These are phyloP conservation scores for Glandiceps talaboti DNA, from an alignment of 53 echinoderm and acorn worm genomes.

Conservation along the genomic window DNA sequence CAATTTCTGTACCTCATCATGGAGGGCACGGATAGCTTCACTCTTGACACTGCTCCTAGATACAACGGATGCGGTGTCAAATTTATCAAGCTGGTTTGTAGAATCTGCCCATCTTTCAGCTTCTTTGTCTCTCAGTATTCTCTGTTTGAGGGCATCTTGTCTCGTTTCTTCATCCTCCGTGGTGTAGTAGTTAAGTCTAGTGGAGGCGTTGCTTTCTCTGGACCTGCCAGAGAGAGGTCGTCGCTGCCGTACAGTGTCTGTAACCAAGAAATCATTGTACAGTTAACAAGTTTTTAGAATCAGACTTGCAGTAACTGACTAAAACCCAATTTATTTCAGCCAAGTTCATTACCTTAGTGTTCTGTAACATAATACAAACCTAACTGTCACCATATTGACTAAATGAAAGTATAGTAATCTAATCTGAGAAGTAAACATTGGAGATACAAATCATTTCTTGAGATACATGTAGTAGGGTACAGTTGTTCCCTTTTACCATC, in stretches of 20 bases:
- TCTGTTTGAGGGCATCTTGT: neutral
- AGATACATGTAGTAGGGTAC: no score
- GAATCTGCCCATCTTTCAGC: neutral
- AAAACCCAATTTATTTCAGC: no score
- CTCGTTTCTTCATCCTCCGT: neutral
- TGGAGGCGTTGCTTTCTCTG: neutral
- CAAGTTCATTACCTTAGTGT: no score
- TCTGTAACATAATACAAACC: no score
- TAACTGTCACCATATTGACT: no score
- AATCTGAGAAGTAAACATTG: no score
- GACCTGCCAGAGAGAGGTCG: neutral
- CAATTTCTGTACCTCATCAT: constrained; percentile 53
- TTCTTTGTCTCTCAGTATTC: neutral
- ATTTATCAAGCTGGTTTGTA: neutral
- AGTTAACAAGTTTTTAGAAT: no score
- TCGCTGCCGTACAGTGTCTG: neutral
- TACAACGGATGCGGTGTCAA: constrained; percentile 39
- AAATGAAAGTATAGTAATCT: no score
- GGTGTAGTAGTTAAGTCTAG: neutral
- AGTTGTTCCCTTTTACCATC: no score
- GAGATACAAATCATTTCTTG: no score
- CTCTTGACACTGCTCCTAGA: constrained; percentile 41
- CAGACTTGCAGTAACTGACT: no score
- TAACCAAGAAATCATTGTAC: no score
- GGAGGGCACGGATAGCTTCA: constrained; percentile 39